Evolutionary conservation across 2,888 invertebrate genomes (phyloP).

Genomic region (Drosophila anceps): DNA sequence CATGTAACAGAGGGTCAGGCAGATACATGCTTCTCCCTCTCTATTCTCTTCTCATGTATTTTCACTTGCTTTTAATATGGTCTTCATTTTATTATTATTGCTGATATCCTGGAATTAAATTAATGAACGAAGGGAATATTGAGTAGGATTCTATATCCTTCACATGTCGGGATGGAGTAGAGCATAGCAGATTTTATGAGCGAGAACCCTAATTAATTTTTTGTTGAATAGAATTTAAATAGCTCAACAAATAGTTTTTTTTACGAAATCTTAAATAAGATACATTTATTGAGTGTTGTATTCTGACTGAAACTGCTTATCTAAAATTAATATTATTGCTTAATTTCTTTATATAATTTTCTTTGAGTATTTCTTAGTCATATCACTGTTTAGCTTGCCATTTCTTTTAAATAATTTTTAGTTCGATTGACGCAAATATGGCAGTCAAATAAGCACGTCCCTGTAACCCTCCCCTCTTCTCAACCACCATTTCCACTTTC

Average conservation of each 20-base stretch:
- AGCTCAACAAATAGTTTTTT: too few relatives aligned
- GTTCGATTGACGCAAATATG: conserved; percentile 68
- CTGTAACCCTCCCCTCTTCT: background rate
- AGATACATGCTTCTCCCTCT: conserved; percentile 7
- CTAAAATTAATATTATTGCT: background rate
- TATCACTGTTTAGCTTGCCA: background rate
- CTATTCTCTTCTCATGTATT: conserved; percentile 34
- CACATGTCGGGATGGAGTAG: too few relatives aligned
- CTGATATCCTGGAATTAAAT: conserved; percentile 22
- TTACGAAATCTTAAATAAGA: too few relatives aligned
- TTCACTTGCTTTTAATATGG: conserved; percentile 63
- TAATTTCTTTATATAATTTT: too few relatives aligned
- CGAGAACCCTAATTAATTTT: background rate
- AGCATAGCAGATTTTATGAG: background rate
- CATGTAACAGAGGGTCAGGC: conserved; percentile 6
- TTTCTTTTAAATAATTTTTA: conserved; percentile 66
- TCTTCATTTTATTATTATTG: conserved; percentile 70
- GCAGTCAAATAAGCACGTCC: conserved; percentile 66
- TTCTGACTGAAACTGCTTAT: background rate
- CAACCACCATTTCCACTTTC: background rate
- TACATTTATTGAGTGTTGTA: too few relatives aligned
- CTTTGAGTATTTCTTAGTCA: conserved; percentile 18
- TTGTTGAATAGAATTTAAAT: background rate
- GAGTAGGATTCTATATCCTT: too few relatives aligned
- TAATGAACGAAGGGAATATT: background rate